phyloP scores from a whole-genome alignment of 2,797 vertebrate genomes.

The Chiropotes sagulatus region DNA sequence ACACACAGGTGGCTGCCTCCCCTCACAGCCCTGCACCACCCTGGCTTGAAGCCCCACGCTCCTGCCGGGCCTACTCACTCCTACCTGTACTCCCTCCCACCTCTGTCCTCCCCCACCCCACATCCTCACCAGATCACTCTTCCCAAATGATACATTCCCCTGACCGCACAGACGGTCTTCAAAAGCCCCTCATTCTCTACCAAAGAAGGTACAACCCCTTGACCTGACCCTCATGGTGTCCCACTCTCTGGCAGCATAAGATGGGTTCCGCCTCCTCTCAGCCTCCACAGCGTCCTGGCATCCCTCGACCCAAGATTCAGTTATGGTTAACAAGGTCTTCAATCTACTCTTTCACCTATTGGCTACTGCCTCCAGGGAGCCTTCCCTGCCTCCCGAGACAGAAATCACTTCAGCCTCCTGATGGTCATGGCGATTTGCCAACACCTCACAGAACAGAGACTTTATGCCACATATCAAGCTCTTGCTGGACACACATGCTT shows the following conservation, averaged over 20 bases:
- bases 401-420: background rate
- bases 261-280: background rate
- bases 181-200: background rate
- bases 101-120: background rate
- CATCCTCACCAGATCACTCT: accelerated
- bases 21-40: background rate
- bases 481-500: accelerated
- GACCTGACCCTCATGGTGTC: background rate
- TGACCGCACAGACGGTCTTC: accelerated
- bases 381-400: background rate
- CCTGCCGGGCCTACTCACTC: background rate
- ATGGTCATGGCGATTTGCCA: background rate
- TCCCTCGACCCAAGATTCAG: background rate
- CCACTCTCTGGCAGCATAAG: background rate
- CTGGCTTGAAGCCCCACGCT: background rate
- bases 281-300: background rate
- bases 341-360: background rate
- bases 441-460: background rate
- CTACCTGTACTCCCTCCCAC: background rate
- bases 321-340: background rate
- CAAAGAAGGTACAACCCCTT: background rate
- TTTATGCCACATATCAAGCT: background rate
- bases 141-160: background rate
- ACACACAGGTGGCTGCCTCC: background rate
- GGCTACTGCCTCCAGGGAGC: background rate